Conservation (phyloP, 2,888 invertebrate genomes). For the Agrotis puta region DNA sequence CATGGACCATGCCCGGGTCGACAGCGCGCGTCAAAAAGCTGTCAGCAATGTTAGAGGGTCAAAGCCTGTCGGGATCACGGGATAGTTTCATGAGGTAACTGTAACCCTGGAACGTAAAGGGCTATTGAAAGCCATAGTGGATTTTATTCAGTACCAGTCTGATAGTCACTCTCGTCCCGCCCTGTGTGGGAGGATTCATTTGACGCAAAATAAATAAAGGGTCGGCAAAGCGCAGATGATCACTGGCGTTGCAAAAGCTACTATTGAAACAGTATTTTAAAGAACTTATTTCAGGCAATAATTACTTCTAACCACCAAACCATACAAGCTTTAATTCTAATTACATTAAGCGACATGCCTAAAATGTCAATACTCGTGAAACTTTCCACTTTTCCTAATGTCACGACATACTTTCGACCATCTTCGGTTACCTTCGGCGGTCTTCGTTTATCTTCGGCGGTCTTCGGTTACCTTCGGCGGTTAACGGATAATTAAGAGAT, state of each 20-base stretch:
- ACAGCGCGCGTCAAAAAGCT: too few relatives aligned
- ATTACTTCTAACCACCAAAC: not conserved
- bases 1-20: too few relatives aligned
- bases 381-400: conserved; percentile 9
- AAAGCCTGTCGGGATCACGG: too few relatives aligned
- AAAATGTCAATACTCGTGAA: not conserved
- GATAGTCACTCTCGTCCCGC: too few relatives aligned
- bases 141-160: too few relatives aligned
- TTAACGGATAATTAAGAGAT: conserved; percentile 29
- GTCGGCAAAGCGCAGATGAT: too few relatives aligned
- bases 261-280: not conserved
- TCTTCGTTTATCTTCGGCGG: not conserved
- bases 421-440: conserved; percentile 14
- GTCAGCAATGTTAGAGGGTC: too few relatives aligned
- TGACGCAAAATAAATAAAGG: too few relatives aligned
- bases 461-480: conserved; percentile 9
- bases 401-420: not conserved
- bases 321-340: not conserved
- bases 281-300: not conserved
- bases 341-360: not conserved
- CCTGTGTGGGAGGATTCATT: too few relatives aligned
- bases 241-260: not conserved
- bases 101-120: too few relatives aligned
- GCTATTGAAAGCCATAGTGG: too few relatives aligned
- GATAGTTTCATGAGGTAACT: too few relatives aligned